Evolutionary conservation across 2,113 vertebrate species (phyloP).

Genomic region (Etia nguti): DNA sequence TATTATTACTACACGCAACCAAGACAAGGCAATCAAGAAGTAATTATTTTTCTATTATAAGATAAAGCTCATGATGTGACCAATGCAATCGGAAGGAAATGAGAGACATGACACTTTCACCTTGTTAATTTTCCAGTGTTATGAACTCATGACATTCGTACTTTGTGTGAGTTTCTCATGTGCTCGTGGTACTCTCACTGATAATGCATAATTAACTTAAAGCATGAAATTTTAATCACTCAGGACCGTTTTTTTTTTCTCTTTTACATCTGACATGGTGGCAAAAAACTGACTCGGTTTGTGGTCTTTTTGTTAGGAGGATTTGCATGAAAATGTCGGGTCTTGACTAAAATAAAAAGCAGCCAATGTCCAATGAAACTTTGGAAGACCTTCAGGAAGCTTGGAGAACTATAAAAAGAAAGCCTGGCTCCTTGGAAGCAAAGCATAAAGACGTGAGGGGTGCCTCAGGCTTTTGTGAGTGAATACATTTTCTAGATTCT

Average conservation of each 20-base stretch:
- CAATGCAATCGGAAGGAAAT: not conserved
- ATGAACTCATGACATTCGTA: not conserved
- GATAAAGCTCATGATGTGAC: not conserved
- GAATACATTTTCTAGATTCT: not conserved
- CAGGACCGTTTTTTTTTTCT: not conserved
- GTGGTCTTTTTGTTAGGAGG: not conserved
- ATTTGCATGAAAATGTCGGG: not conserved
- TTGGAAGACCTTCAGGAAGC: not conserved
- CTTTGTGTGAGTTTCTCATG: not conserved
- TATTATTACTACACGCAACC: not conserved
- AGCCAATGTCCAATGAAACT: not conserved
- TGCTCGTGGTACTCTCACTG: not conserved
- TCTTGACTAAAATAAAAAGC: not conserved
- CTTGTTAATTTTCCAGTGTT: not conserved
- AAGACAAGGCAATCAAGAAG: not conserved
- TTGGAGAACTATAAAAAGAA: not conserved
- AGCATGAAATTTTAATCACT: not conserved
- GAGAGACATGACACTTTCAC: not conserved
- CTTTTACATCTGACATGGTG: not conserved
- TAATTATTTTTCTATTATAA: constrained; percentile 11
- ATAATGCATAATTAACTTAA: not conserved
- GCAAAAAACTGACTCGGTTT: not conserved
- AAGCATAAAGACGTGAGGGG: not conserved
- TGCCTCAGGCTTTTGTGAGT: not conserved
- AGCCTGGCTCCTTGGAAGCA: not conserved